Conservation (phyloP, 37 sponge, comb jelly and placozoan species). For the Aplysina aerophoba region DNA sequence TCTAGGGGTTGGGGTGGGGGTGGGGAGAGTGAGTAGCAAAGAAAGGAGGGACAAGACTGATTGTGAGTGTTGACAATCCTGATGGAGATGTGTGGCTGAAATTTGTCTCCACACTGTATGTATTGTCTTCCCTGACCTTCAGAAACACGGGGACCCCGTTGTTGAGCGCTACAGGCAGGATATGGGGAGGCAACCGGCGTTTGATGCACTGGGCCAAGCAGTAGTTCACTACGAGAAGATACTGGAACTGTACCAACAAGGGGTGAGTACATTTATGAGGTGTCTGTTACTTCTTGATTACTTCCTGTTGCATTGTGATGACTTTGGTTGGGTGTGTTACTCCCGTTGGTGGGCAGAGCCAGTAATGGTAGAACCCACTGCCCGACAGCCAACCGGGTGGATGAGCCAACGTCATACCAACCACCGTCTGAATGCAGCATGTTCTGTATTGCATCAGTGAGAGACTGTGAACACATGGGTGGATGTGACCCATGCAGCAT, state of each 20-base stretch:
- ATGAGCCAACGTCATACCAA: constrained; percentile 22
- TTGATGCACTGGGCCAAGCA: constrained; percentile 66
- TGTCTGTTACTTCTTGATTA: neutral
- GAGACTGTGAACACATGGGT: too few species aligned
- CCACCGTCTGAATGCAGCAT: neutral
- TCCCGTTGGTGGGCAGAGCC: constrained; percentile 26
- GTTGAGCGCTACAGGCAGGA: constrained; percentile 66
- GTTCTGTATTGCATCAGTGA: too few species aligned
- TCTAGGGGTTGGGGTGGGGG: too few species aligned
- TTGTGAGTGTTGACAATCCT: neutral
- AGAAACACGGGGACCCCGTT: constrained; percentile 81
- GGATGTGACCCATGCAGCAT: too few species aligned
- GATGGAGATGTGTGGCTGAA: constrained; percentile 5
- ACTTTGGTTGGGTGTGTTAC: constrained; percentile 16
- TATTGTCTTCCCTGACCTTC: neutral
- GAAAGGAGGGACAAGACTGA: neutral
- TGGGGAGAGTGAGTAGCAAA: too few species aligned
- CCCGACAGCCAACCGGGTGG: constrained; percentile 1
- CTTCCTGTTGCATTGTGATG: neutral
- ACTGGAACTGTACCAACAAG: constrained; percentile 62
- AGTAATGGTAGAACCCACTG: constrained; percentile 12
- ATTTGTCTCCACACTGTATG: neutral
- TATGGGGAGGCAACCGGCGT: constrained; percentile 65
- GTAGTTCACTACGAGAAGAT: constrained; percentile 91
- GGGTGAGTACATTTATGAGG: constrained; percentile 38